Base-by-base conservation (phyloP, 2,113 vertebrate genomes). In the Macroglossus sobrinus region DNA sequence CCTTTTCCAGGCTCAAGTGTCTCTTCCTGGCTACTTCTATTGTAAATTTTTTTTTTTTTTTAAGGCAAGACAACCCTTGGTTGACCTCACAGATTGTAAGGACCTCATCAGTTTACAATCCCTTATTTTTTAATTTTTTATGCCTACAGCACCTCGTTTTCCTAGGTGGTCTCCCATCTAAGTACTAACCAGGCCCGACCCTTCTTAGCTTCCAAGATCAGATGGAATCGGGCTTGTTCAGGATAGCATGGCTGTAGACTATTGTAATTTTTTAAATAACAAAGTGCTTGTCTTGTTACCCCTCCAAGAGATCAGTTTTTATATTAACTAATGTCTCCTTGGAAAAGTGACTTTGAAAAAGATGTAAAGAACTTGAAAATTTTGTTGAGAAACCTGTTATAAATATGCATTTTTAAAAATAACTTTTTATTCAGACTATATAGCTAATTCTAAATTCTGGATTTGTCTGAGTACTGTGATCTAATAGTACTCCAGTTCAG, bases 281-380 rank as follows among this genome's bases (percentile, higher is more conserved):
- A 81, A 24, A 38, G 12, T 11, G 18, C 5, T 22, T 92, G 93
- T 59, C 38, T 72, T 72, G 3, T 38, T 87, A 24, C 0, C 18
- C 7, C 6, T 43, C 1, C 21, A 45, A 71, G 28, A 38, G 8
- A 16, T 84, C 33, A 63, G 43, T 26, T 79, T 86, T 69, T 74
- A 81, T 10, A 40, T 89, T 68, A 68, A 93, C 7, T 57, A 63
- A 26, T 63, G 28, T 4, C 22, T 80, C 21, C 71, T 95, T 66
- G 84, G 84, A 82, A 90, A 92, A n/a, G 19, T 50, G 38, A 64
- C 68, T 89, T 81, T 82, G 59, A 82, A 66, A 82, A 94, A 53
- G 28, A 76, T 69, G 9, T 81, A n/a, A 82, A 92, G 81, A 35
- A 3, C 2, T 33, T 19, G 11, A 40, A 74, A 64, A 38, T 26